phyloP scores from a whole-genome alignment of 2,797 vertebrate species.

The Enteromius thamalakanensis region DNA sequence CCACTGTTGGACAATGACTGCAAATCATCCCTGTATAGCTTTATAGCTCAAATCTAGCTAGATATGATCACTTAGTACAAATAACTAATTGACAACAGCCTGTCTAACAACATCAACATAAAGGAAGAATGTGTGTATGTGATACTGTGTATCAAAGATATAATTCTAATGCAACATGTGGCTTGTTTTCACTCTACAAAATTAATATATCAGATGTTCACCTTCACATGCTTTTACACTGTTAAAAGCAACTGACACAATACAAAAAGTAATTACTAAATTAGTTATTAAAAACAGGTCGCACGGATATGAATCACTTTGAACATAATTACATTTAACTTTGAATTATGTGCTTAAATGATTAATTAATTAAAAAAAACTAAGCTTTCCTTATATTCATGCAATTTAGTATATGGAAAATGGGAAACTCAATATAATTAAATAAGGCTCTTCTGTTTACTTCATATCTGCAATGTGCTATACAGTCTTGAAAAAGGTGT shows the following conservation, averaged over 20 bases:
- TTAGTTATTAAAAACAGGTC: constrained; percentile 24
- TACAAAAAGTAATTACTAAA: background rate
- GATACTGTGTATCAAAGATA: background rate
- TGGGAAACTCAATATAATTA: background rate
- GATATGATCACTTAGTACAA: background rate
- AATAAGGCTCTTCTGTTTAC: background rate
- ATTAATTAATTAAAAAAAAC: background rate
- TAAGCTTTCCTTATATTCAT: too few relatives aligned
- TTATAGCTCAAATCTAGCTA: constrained; percentile 6
- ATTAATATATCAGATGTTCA: constrained; percentile 38
- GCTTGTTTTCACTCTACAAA: background rate
- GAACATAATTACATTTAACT: background rate
- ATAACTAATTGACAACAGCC: background rate
- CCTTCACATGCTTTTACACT: constrained; percentile 16
- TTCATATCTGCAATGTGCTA: background rate
- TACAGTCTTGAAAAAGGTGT: background rate
- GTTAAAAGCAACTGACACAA: background rate
- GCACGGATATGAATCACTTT: background rate
- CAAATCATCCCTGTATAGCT: constrained; percentile 30
- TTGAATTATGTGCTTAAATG: background rate
- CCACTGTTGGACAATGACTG: constrained; percentile 43
- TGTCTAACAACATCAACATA: background rate
- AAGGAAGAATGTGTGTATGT: background rate
- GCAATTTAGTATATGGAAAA: background rate
- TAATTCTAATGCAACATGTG: background rate